These are phyloP conservation scores for Allygus modestus DNA, from an alignment of 2,888 invertebrate genomes.

Conservation along the genomic window DNA sequence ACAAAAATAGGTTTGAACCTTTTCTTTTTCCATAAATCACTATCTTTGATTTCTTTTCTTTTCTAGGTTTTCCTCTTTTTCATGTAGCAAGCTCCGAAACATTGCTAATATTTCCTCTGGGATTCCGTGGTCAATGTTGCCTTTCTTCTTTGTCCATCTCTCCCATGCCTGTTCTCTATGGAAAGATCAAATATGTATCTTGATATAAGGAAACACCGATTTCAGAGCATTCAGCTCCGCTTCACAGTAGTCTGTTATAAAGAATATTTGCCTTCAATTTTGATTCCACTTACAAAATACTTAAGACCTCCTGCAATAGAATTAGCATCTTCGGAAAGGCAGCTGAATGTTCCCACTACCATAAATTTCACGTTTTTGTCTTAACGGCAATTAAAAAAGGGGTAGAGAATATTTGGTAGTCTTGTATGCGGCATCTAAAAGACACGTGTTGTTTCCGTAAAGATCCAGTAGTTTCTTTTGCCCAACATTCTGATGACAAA, in stretches of 20 bases:
- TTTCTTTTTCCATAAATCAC: not conserved
- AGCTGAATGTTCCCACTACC: not conserved
- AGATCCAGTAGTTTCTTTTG: too few relatives aligned
- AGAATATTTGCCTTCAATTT: too few relatives aligned
- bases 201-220: not conserved
- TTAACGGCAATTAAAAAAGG: slow-evolving; percentile 21
- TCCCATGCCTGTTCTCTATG: slow-evolving; percentile 26
- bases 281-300: slow-evolving; percentile 4
- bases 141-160: slow-evolving; percentile 16
- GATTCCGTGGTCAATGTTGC: not conserved
- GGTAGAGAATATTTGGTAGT: too few relatives aligned
- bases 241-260: not conserved
- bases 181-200: not conserved
- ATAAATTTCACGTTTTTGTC: slow-evolving; percentile 25
- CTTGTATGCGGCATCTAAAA: too few relatives aligned
- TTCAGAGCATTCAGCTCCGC: not conserved
- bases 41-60: slow-evolving; percentile 11
- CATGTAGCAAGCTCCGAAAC: not conserved
- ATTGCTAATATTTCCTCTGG: not conserved
- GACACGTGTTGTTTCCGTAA: too few relatives aligned
- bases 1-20: not conserved
- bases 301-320: slow-evolving; percentile 5
- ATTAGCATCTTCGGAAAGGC: not conserved
- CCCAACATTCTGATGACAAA: too few relatives aligned
- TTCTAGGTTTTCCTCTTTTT: not conserved